These are phyloP conservation scores for Reticulitermes lucifugus DNA, from an alignment of 2,888 invertebrate genomes.

Conservation along the genomic window DNA sequence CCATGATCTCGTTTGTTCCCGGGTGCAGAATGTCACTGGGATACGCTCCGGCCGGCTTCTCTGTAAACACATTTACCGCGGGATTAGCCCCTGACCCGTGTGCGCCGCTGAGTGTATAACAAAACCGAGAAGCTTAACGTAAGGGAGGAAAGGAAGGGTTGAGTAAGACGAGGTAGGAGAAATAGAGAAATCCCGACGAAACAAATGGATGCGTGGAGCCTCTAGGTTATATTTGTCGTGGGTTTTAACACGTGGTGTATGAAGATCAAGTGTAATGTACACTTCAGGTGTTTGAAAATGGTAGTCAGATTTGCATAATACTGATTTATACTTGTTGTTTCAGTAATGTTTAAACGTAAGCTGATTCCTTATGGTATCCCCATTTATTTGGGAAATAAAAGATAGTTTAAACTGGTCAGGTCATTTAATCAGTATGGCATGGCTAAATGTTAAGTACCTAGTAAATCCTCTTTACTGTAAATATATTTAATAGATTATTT, in stretches of 20 bases:
- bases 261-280: neutral
- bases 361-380: no score
- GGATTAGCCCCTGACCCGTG: neutral
- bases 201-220: neutral
- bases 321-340: no score
- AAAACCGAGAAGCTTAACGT: slow-evolving; percentile 1
- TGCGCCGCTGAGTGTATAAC: neutral
- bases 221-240: neutral
- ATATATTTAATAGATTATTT: no score
- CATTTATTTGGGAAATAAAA: no score
- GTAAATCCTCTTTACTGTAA: no score
- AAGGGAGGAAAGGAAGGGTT: neutral
- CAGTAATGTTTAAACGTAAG: no score
- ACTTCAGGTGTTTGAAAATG: no score
- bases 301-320: no score
- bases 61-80: slow-evolving; percentile 36
- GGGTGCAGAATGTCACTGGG: slow-evolving; percentile 32
- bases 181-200: neutral
- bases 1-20: slow-evolving; percentile 50
- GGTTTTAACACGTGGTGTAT: neutral
- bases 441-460: no score
- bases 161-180: neutral
- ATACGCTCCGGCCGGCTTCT: slow-evolving; percentile 36
- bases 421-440: no score
- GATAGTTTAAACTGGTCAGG: no score